Conservation (phyloP, 2,113 vertebrate species). For the Callionymus lyra region DNA sequence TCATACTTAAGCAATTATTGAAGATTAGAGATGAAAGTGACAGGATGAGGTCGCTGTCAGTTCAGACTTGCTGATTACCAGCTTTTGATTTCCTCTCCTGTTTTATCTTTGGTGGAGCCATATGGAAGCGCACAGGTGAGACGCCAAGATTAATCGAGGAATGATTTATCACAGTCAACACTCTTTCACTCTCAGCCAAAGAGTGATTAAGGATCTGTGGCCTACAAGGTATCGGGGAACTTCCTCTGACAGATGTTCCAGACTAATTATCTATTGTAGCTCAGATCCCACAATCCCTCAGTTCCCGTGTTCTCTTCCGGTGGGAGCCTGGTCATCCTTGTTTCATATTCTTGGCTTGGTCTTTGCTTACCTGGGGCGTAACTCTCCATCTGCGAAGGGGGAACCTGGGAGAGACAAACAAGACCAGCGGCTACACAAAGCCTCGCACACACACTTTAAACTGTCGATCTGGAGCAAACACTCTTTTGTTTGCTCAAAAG, state of each 20-base stretch:
- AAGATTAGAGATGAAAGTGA: no score
- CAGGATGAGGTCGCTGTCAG: no score
- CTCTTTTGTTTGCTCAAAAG: conserved; percentile 1
- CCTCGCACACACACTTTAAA: conserved; percentile 30
- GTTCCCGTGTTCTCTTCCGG: conserved; percentile 48
- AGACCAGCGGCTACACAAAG: conserved; percentile 26
- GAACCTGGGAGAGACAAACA: conserved; percentile 23
- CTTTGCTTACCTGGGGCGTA: conserved; percentile 50
- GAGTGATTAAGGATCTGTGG: conserved; percentile 50
- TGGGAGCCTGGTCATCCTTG: conserved; percentile 59
- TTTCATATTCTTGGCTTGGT: conserved; percentile 46
- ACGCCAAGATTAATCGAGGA: conserved; percentile 36
- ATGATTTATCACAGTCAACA: conserved; percentile 49
- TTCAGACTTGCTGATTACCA: no score
- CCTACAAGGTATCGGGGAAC: conserved; percentile 38
- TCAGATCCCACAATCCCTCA: conserved; percentile 47
- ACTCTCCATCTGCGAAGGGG: conserved; percentile 60
- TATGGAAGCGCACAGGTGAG: conserved; percentile 28
- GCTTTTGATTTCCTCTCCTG: no score
- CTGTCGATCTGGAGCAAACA: conserved; percentile 40
- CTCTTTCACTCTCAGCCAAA: conserved; percentile 26
- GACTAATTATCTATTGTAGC: conserved; percentile 69
- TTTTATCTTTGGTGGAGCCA: conserved; percentile 2
- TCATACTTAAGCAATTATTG: no score
- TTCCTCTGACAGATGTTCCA: conserved; percentile 64